Evolutionary conservation across 2,888 invertebrate genomes (phyloP), one percentile per base, ranked within the genome.

Genomic region (Spisula solida): DNA sequence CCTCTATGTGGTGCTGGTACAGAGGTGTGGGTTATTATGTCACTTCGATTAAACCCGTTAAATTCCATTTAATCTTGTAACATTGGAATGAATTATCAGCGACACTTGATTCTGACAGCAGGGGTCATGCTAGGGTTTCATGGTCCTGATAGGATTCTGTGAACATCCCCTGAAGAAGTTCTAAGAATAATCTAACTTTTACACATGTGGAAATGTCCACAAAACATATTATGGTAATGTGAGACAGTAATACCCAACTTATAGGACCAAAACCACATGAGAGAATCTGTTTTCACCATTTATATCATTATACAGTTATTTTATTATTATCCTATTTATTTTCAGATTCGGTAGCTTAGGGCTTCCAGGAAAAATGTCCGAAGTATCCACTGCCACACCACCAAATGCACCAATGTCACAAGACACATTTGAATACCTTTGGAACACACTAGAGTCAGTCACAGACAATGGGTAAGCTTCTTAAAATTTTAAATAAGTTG

Each of bases 391-490:
- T 18, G 84, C 92, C 20, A 91, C 93, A 8, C 91, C 92, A 70
- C 91, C 93, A 60, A 93, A 94, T 78, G 93, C 93, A 34, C 94
- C 94, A 41, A 94, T 96, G 94, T 94, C 94, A 5, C 96, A 96
- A 82, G 95, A 96, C 31, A 95, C 95, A n/a, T 95, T 95, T 88
- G 94, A 95, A 10, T 93, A 93, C 60, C 87, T 96, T 4, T 96
- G 95, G 95, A 90, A 94, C 25, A 92, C 93, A 10, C 86, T 95
- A 0, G 93, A 92, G 47, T 93, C 93, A 20, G 93, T 94, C 55
- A 94, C 94, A 82, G 90, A 93, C 20, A 90, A 93, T 88, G 93
- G 93, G 94, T 94, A 86, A 89, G 93, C 92, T 34, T 48, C 4
- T 29, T 25, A 56, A n/a, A 20, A 10, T 6, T n/a, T 25, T n/a